A percentile compares a stretch with the other conserved stretches of the same genome.
Conservation (phyloP, 2,797 vertebrate genomes). For the Distichodus sexfasciatus region DNA sequence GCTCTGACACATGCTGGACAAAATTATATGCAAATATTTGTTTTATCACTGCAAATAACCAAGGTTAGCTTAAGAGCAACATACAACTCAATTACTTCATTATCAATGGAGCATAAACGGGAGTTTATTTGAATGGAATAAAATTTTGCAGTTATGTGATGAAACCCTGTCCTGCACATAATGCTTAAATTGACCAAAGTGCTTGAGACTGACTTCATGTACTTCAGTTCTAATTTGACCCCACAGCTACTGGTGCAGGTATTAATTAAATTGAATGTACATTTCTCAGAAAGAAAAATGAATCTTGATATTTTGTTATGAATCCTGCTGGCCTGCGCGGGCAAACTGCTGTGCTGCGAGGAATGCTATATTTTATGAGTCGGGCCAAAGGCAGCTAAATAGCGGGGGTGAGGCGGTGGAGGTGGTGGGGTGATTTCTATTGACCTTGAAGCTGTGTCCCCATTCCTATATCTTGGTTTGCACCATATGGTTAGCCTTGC, state of each 20-base stretch:
- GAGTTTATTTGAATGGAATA: too few species aligned
- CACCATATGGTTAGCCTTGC: slow-evolving; percentile 39
- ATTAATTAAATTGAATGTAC: neutral
- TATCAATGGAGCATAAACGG: too few species aligned
- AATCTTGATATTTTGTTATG: slow-evolving; percentile 12
- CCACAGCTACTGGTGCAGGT: neutral
- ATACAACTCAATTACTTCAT: too few species aligned
- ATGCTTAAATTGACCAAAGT: neutral
- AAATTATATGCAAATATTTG: too few species aligned
- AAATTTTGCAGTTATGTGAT: too few species aligned
- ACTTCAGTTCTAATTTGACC: neutral
- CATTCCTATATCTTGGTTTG: slow-evolving; percentile 26
- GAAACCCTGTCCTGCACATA: too few species aligned
- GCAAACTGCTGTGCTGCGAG: slow-evolving; percentile 3
- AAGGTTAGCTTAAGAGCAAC: too few species aligned
- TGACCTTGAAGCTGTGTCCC: slow-evolving; percentile 45
- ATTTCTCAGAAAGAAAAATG: neutral
- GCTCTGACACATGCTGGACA: too few species aligned
- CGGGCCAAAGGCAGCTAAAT: slow-evolving; percentile 4
- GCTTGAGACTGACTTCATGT: neutral
- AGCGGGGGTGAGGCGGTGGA: neutral
- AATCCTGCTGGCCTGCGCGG: neutral
- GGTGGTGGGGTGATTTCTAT: slow-evolving; percentile 4
- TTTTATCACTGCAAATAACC: too few species aligned
- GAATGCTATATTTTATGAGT: slow-evolving; percentile 35